These are phyloP conservation scores for Henicopernis longicauda DNA, from an alignment of 2,113 vertebrate species.

Conservation along the genomic window DNA sequence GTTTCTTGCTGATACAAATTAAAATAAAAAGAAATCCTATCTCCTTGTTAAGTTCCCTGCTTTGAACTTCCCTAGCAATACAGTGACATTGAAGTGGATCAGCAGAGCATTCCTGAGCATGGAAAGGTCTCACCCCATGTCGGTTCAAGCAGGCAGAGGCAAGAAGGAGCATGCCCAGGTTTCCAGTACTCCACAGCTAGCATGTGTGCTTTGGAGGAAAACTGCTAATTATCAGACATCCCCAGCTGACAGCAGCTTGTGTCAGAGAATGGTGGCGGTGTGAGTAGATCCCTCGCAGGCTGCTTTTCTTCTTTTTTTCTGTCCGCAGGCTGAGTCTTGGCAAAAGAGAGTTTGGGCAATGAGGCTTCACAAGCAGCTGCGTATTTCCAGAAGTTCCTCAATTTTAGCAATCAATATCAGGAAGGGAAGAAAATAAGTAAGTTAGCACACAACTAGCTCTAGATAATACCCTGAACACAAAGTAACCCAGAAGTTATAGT, in stretches of 20 bases:
- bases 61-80: not conserved
- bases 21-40: not conserved
- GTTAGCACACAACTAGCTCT: not conserved
- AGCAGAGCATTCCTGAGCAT: not conserved
- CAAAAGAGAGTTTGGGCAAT: not conserved
- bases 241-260: not conserved
- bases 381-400: not conserved
- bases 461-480: not conserved
- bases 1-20: not conserved
- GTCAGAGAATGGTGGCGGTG: not conserved
- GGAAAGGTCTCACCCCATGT: not conserved
- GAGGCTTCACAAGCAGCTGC: not conserved
- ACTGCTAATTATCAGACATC: not conserved
- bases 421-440: not conserved
- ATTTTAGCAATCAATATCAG: not conserved
- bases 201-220: fast-evolving
- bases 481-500: not conserved
- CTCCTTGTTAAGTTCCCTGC: not conserved
- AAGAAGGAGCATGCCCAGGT: not conserved
- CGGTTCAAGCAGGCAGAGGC: not conserved
- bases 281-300: not conserved
- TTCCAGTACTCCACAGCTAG: not conserved
- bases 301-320: not conserved
- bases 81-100: not conserved
- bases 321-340: not conserved